Conservation (phyloP, 2,113 vertebrate species). For the Pandion haliaetus region DNA sequence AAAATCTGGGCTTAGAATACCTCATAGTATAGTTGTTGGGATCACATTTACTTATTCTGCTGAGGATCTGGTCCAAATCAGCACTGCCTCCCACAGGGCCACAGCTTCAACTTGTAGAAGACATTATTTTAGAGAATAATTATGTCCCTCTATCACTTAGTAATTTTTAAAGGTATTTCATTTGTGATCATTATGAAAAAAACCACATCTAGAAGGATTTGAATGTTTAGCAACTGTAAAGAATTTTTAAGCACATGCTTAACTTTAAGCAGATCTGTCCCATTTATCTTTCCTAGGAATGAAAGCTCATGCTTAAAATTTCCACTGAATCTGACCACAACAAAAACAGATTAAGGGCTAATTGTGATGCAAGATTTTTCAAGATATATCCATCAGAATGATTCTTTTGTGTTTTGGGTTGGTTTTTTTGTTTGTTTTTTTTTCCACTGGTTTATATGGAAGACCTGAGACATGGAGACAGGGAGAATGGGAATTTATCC, state of each 20-base stretch:
- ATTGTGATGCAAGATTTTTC: not conserved
- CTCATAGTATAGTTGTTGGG: not conserved
- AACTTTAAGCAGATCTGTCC: not conserved
- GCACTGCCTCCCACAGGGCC: not conserved
- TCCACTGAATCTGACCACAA: not conserved
- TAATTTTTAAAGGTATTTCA: not conserved
- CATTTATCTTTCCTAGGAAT: not conserved
- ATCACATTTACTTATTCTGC: not conserved
- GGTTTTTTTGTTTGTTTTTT: not conserved
- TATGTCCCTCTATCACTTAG: not conserved
- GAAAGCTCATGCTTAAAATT: not conserved
- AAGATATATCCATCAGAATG: not conserved
- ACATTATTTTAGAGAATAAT: not conserved
- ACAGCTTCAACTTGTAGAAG: not conserved
- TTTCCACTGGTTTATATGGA: not conserved
- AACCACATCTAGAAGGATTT: not conserved
- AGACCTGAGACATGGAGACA: not conserved
- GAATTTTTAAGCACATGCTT: not conserved
- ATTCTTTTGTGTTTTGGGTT: not conserved
- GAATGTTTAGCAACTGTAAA: not conserved
- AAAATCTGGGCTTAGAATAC: not conserved
- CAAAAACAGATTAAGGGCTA: not conserved
- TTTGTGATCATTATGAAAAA: not conserved
- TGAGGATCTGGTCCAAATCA: not conserved
- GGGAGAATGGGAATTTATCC: not conserved